Base-by-base conservation (phyloP, 92 coral and sea anemone species). In the Umimayanthus chanpuru region DNA sequence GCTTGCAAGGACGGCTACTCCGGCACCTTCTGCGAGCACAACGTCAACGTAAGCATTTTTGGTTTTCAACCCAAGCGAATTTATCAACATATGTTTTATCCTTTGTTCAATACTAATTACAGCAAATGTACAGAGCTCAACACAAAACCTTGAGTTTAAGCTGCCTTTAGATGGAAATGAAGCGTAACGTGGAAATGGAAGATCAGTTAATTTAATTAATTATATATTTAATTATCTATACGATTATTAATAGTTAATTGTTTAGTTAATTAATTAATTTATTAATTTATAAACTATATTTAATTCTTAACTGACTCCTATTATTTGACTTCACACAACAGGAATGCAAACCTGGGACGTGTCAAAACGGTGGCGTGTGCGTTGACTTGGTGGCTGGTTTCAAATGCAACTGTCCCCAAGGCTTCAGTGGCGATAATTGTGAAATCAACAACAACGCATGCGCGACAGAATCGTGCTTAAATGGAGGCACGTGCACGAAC, bases 301-400 rank as follows among this genome's bases (percentile, higher is more conserved):
- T 32, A 32, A 32, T 32, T 32, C 36, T 32, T 32, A 32, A 36
- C n/a, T n/a, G n/a, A 36, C n/a, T 15, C 79, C 8, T 20, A 16
- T 9, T 40, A 75, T 75, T 75, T 39, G 79, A 40, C 47, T 75
- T 36, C 47, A 32, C 53, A 40, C 25, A 75, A 68, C 74, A 97
- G 99, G 99, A 97, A 73, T 97, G 99, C 86, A 91, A 90, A 40
- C 53, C 87, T 5, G 73, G 65, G 6, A 92, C 96, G 11, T 97
- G 99, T 85, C 73, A 89, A 73, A 94, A 97, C 88, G 99, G 98
- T 2, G 99, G 98, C 61, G 93, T 78, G 23, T 97, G 99, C 61
- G 85, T 89, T 3, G 93, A 93, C 82, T 83, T 77, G 79, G 81
- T 90, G 61, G 86, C 86, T 65, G 85, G 94, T n/a, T 97, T 90